Evolutionary conservation across 2,888 invertebrate genomes (phyloP), one percentile per base, ranked within the genome.

Genomic region (Augochlorella aurata): DNA sequence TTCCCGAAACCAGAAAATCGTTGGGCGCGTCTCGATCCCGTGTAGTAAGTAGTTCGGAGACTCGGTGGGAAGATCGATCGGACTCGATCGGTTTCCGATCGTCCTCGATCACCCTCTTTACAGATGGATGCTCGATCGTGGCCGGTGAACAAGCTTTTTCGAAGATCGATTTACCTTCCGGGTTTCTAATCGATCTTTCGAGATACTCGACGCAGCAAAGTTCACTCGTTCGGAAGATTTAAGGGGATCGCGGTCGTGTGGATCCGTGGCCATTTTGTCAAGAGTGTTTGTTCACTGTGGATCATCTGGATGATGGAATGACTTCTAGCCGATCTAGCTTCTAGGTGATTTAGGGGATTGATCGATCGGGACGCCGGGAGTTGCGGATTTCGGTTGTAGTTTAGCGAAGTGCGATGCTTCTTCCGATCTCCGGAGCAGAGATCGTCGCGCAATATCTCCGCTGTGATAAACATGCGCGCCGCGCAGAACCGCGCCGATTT

Each of bases 401-500:
- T 24, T 24, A 12, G 38, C 7, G 29, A 29, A 61, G 61, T 61
- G 61, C 29, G 24, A 16, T 54, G 21, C 24, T 61, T 61, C 16
- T 16, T 16, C 29, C 16, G 24, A 0, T 29, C 24, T 29, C 16
- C 1, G 16, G 29, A 61, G 8, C 61, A 61, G 16, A 38, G 24
- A 68, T 68, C 47, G 49, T 1, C 12, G 24, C 47, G 44, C 44
- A 44, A 73, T 63, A 47, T 65, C 61, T 24, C 38, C 24, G 68
- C 54, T 58, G 52, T 18, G 79, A 73, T 73, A 79, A 79, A 80
- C 79, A 69, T 52, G 63, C 38, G 4, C 47, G 44, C 29, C 72
- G 79, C 63, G 79, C 79, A 79, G 72, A 80, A 80, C 54, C 72
- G 44, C 68, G 72, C 10, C 80, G 73, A 80, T 80, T 80, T 79